Evolutionary conservation across 2,797 vertebrate species (phyloP).

Genomic region (Spinus olivaceus): DNA sequence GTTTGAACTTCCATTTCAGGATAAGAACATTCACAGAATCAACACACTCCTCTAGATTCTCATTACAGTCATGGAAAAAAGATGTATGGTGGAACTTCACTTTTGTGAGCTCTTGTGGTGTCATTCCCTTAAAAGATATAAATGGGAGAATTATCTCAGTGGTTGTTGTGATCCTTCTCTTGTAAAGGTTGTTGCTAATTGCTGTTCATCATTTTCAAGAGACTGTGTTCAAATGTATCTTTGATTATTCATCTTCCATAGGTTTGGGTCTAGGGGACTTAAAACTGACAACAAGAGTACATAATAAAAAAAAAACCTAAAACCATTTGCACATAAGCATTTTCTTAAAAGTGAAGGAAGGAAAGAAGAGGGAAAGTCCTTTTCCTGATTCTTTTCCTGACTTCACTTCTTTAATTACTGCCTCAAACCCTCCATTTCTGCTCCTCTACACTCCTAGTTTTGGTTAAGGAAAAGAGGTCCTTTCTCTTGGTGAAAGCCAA

Average conservation of each 20-base stretch:
- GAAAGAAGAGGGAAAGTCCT: background rate
- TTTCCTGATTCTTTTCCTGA: background rate
- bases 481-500: background rate
- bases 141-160: slow-evolving; percentile 10
- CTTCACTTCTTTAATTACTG: background rate
- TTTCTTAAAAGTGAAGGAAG: background rate
- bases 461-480: background rate
- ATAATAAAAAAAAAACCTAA: background rate
- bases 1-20: background rate
- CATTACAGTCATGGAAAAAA: background rate
- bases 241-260: background rate
- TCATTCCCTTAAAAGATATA: slow-evolving; percentile 18
- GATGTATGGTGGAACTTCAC: background rate
- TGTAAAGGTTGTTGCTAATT: background rate
- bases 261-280: background rate
- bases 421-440: background rate
- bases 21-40: background rate
- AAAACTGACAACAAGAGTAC: background rate
- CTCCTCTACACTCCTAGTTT: background rate
- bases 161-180: background rate
- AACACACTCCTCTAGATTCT: background rate
- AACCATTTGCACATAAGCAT: background rate
- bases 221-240: background rate
- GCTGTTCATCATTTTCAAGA: background rate
- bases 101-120: background rate